These are phyloP conservation scores for Mythimna lalbum DNA, from an alignment of 2,888 invertebrate genomes.

Conservation along the genomic window DNA sequence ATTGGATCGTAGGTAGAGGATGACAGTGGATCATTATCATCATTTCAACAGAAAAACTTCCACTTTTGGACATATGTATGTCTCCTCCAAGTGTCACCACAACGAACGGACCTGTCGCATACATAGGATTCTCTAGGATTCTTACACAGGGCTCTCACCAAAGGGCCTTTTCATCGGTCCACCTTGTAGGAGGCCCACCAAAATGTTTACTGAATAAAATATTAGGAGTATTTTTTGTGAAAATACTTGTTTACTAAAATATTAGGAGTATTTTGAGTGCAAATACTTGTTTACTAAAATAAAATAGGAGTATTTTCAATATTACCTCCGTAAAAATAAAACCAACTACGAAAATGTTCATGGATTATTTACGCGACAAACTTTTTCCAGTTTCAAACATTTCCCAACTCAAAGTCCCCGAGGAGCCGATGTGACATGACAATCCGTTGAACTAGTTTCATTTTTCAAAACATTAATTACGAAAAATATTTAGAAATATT, in stretches of 20 bases:
- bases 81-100: no score
- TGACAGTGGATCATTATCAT: background rate
- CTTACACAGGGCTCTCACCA: no score
- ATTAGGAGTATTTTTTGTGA: background rate
- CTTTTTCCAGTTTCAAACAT: conserved; percentile 45
- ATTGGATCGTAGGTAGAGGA: background rate
- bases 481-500: conserved; percentile 27
- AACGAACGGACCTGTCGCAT: no score
- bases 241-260: background rate
- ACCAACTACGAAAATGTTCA: conserved; percentile 24
- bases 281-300: no score
- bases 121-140: no score
- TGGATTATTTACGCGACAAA: conserved; percentile 40
- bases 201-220: background rate
- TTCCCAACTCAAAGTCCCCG: conserved; percentile 38
- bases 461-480: conserved; percentile 44
- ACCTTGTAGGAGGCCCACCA: no score
- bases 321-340: conserved; percentile 9
- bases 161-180: no score
- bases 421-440: conserved; percentile 46
- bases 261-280: background rate
- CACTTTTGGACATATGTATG: no score
- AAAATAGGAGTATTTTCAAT: background rate
- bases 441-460: conserved; percentile 51
- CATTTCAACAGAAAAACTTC: no score